Evolutionary conservation across 2,888 invertebrate genomes (phyloP).

Genomic region (Prostheceraeus crozeri): DNA sequence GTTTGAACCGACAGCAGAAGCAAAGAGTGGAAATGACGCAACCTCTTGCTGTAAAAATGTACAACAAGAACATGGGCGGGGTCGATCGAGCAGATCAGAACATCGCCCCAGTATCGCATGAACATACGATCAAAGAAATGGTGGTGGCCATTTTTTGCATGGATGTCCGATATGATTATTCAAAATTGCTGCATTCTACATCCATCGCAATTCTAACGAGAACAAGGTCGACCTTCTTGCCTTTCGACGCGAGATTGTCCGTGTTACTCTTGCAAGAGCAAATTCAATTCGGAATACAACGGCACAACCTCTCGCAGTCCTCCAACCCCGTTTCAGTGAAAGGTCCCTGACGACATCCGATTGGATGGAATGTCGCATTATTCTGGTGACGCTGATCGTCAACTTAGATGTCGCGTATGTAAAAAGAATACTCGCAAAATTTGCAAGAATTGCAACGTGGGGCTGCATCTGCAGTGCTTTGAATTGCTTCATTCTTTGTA

Average conservation of each 20-base stretch:
- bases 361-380: conserved; percentile 10
- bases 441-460: conserved; percentile 17
- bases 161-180: conserved; percentile 12
- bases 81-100: no score
- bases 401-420: conserved; percentile 12
- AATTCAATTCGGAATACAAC: neutral
- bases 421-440: conserved; percentile 15
- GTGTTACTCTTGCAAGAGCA: conserved; percentile 9
- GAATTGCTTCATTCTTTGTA: conserved; percentile 8
- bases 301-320: no score
- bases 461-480: conserved; percentile 19
- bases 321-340: neutral
- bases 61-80: no score
- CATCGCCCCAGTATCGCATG: no score
- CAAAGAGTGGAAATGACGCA: conserved; percentile 9
- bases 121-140: no score
- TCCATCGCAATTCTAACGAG: neutral
- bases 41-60: conserved; percentile 10
- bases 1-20: conserved; percentile 16
- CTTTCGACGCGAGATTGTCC: conserved; percentile 16
- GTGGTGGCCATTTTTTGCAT: no score
- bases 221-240: conserved; percentile 13
- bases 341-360: neutral
- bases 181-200: conserved; percentile 7
- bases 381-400: conserved; percentile 11